Conservation (phyloP, 2,113 vertebrate genomes). For the Delphinapterus leucas region DNA sequence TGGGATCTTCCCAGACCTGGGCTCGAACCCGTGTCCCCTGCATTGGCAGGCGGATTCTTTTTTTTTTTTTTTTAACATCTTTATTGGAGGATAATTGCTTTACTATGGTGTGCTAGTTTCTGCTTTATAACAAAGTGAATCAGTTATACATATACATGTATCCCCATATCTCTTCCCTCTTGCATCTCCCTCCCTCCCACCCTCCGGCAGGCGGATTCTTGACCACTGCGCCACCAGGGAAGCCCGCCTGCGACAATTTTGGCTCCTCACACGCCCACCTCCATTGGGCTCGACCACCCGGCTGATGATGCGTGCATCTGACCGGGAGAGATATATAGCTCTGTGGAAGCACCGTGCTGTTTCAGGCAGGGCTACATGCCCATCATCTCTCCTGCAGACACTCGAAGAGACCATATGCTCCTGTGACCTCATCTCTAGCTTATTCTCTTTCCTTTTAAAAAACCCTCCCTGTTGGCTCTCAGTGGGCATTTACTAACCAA, state of each 20-base stretch:
- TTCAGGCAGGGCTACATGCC: accelerated
- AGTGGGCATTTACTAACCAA: not conserved
- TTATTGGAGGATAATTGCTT: no score
- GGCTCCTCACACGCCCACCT: not conserved
- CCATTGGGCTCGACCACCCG: not conserved
- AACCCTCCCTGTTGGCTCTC: not conserved
- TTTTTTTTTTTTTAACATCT: no score
- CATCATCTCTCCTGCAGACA: not conserved
- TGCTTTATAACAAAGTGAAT: no score
- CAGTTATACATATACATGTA: no score
- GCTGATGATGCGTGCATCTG: accelerated
- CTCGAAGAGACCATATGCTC: not conserved
- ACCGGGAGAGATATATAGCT: not conserved
- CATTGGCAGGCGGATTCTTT: no score
- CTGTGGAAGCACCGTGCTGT: not conserved
- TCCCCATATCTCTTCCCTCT: no score
- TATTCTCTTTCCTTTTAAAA: not conserved
- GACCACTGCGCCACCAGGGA: no score
- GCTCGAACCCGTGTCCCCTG: no score
- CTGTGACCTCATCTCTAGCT: not conserved
- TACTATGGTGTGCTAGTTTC: no score
- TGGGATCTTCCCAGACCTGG: no score
- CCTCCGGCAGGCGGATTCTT: no score
- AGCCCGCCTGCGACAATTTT: not conserved
- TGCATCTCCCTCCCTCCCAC: no score